These are phyloP conservation scores for Sarcophaga peregrina DNA, from an alignment of 1,140 invertebrate species.

Conservation along the genomic window DNA sequence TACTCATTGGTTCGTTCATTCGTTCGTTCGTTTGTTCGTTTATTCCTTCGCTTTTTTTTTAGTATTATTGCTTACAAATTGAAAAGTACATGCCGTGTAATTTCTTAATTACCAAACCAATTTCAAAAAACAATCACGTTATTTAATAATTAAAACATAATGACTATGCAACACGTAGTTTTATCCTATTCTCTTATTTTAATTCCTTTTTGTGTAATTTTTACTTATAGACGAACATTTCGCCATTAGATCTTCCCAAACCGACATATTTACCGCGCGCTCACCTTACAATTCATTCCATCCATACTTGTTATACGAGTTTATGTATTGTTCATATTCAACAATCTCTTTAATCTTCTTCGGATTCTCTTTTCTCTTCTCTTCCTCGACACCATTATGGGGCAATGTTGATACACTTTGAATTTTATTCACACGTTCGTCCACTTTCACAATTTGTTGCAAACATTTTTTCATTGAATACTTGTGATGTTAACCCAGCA, in stretches of 20 bases:
- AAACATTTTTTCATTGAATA: conserved; percentile 28
- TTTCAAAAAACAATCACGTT: conserved; percentile 40
- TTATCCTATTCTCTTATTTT: neutral
- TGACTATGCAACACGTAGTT: conserved; percentile 41
- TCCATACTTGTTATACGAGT: neutral
- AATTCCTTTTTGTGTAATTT: neutral
- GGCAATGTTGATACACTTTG: neutral
- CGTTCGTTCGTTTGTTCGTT: neutral
- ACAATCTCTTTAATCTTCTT: neutral
- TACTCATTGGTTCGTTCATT: neutral
- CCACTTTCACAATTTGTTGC: conserved; percentile 34
- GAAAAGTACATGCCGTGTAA: conserved; percentile 33
- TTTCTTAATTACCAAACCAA: conserved; percentile 41
- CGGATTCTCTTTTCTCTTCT: neutral
- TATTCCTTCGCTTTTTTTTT: conserved; percentile 31
- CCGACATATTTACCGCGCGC: neutral
- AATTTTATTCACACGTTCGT: conserved; percentile 35
- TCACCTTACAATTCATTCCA: neutral
- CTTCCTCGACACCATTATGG: neutral
- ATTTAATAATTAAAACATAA: conserved; percentile 42
- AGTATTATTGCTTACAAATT: conserved; percentile 37
- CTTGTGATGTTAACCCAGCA: neutral
- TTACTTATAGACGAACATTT: neutral
- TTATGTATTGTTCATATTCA: neutral
- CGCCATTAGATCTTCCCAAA: neutral